phyloP scores from a whole-genome alignment of 2,888 invertebrate genomes.

The Norana najaformis region DNA sequence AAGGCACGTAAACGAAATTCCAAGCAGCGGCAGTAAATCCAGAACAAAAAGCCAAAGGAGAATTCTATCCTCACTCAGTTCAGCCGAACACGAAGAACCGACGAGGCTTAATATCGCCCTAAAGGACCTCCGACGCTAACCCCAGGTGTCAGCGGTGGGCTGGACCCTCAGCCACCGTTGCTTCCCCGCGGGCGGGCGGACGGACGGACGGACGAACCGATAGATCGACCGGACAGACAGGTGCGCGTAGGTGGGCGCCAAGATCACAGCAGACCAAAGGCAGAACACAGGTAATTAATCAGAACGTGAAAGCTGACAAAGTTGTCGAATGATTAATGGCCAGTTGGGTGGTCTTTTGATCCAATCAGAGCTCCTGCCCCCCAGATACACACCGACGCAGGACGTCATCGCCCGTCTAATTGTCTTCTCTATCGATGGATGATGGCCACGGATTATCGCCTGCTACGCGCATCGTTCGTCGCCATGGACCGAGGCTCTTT shows the following conservation, averaged over 20 bases:
- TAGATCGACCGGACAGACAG: background rate
- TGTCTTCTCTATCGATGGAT: background rate
- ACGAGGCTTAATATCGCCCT: background rate
- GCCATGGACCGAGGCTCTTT: no score
- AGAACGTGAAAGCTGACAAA: background rate
- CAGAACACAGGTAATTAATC: background rate
- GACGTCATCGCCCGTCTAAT: background rate
- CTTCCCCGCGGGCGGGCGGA: background rate
- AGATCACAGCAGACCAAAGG: no score
- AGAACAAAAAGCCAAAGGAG: background rate
- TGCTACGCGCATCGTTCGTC: no score
- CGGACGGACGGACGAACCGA: background rate
- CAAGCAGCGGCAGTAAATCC: background rate
- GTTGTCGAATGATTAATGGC: background rate
- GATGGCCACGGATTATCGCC: background rate
- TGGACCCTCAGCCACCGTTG: background rate
- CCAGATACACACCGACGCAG: background rate
- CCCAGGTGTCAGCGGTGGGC: slow-evolving; percentile 5
- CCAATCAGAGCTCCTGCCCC: background rate
- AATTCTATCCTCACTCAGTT: background rate
- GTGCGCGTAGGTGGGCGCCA: background rate
- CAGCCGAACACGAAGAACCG: background rate
- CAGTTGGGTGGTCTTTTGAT: slow-evolving; percentile 18
- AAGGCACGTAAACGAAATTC: background rate
- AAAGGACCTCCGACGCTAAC: background rate